Base-by-base conservation (phyloP, 2,888 invertebrate genomes). In the Drosophila buzzatii region DNA sequence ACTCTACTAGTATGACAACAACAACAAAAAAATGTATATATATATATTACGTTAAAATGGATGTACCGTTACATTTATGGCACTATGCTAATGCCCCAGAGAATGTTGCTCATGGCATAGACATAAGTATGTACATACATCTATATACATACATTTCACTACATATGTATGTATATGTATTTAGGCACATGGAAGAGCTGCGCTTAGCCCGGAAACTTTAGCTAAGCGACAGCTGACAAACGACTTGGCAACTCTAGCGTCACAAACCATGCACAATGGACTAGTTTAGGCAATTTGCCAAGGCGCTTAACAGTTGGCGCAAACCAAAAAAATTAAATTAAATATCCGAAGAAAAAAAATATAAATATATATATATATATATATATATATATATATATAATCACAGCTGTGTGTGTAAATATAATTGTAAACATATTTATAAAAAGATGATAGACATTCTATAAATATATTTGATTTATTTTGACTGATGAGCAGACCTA, bases 11-110 rank as follows among this genome's bases (percentile, higher is more conserved):
- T n/a, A 31, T 27, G 7, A 12, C 55, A 49, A 44, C 64, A 56
- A 62, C 63, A 76, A 64, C 67, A 44, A 20, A 44, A 44, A 5
- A 44, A 45, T 16, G n/a, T n/a, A n/a, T n/a, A n/a, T n/a, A n/a
- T n/a, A n/a, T 49, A 45, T 16, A 53, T 69, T 35, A 27, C 74
- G 58, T 61, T 74, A 47, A 78, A 77, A 70, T 78, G 75, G 47
- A 67, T 75, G 71, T 68, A 65, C 56, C 79, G 64, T 75, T 75
- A 65, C 79, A 71, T 79, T 77, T 74, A 77, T 78, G 60, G 66
- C 70, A 66, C 70, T 67, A 78, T 74, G 78, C 78, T 77, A 78
- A 77, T 77, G 75, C 71, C 61, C 71, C 45, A 64, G 53, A 58
- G 47, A 56, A 70, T 56, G 53, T 52, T 64, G 52, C 65, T 71